A percentile compares a stretch with the other conserved stretches of the same genome.
These are phyloP conservation scores for Erebia palarica DNA, from an alignment of 2,888 invertebrate genomes.

Conservation along the genomic window DNA sequence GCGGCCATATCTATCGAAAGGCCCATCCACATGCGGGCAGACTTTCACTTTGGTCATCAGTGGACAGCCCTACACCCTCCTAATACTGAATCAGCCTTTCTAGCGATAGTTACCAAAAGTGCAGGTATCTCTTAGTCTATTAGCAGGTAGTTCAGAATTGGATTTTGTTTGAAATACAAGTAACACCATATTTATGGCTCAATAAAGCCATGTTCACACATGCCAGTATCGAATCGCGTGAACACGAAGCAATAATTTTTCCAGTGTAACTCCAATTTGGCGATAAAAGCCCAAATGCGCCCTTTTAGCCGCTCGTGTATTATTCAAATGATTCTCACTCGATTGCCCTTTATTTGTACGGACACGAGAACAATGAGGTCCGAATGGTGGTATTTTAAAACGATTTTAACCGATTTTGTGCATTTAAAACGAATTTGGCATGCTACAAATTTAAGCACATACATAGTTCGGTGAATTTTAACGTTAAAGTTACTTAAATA, in stretches of 20 bases:
- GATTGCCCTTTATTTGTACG: constrained; percentile 53
- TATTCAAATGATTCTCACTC: constrained; percentile 62
- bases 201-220: neutral
- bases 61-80: too few species aligned
- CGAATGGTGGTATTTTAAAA: constrained; percentile 31
- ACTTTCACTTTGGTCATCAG: too few species aligned
- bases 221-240: constrained; percentile 23
- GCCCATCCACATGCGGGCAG: too few species aligned
- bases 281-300: constrained; percentile 50
- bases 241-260: constrained; percentile 42
- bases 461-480: too few species aligned
- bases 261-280: constrained; percentile 53
- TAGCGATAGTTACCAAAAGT: too few species aligned
- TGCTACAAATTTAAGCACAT: neutral
- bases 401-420: constrained; percentile 14
- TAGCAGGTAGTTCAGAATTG: neutral
- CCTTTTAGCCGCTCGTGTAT: constrained; percentile 61
- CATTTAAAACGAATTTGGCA: neutral
- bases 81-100: too few species aligned
- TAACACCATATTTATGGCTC: neutral
- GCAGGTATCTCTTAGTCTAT: too few species aligned
- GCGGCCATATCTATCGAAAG: too few species aligned
- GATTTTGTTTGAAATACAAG: neutral
- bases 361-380: constrained; percentile 45
- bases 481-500: too few species aligned